Conservation (phyloP, 92 coral and sea anemone genomes). For the Parazoanthus swiftii region DNA sequence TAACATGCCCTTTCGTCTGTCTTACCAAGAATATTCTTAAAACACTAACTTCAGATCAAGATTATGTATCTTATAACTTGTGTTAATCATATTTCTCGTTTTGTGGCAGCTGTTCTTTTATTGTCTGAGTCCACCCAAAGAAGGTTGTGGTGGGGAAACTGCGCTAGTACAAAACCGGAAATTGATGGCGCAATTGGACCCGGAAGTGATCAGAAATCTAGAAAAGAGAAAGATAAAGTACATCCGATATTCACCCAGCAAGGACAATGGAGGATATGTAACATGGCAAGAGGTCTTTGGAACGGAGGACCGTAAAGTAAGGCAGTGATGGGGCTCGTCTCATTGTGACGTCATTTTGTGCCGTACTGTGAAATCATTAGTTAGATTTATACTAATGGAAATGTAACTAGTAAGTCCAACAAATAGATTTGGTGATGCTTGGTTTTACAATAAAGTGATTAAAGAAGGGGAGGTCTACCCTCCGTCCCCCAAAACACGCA, state of each 20-base stretch:
- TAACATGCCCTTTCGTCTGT: too few relatives aligned
- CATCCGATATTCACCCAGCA: slow-evolving; percentile 48
- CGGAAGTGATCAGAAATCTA: slow-evolving; percentile 48
- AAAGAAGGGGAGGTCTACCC: too few relatives aligned
- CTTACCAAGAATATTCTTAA: too few relatives aligned
- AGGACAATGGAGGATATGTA: slow-evolving; percentile 23
- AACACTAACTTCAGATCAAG: too few relatives aligned
- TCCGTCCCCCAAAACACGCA: too few relatives aligned
- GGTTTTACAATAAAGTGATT: too few relatives aligned
- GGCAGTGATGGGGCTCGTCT: too few relatives aligned
- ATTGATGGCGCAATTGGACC: slow-evolving; percentile 52
- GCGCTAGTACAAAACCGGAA: slow-evolving; percentile 56
- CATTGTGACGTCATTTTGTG: too few relatives aligned
- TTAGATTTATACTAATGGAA: too few relatives aligned
- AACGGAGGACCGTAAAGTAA: slow-evolving; percentile 44
- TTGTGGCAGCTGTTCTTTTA: slow-evolving; percentile 43
- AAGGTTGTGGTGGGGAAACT: slow-evolving; percentile 69
- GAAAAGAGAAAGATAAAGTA: slow-evolving; percentile 58
- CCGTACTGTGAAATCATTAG: too few relatives aligned
- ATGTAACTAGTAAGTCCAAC: too few relatives aligned
- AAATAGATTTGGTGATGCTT: too few relatives aligned
- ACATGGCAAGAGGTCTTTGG: slow-evolving; percentile 50
- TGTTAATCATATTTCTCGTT: not conserved
- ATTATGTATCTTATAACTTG: not conserved
- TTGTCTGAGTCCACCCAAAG: slow-evolving; percentile 49